Base-by-base conservation (phyloP, 2,888 invertebrate species). In the Leuctra nigra region DNA sequence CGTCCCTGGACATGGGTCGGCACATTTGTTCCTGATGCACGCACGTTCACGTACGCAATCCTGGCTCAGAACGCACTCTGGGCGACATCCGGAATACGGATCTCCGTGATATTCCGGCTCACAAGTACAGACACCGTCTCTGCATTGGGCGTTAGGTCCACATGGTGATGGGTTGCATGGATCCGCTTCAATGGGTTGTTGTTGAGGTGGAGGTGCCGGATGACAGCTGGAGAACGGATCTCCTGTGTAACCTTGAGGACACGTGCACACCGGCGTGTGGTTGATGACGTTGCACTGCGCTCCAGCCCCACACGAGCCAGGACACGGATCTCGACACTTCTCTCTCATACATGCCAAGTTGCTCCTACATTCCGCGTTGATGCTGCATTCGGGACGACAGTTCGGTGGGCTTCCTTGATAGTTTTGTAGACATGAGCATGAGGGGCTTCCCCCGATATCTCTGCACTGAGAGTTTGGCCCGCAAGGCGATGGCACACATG, bases 401-500 rank as follows among this genome's bases (percentile, higher is more conserved):
- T 82, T 83, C 4, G 82, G 82, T 9, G 82, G 75, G 55, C 78
- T 72, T 44, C 84, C 83, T 59, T 80, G 73, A 66, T 80, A 82
- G 63, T 77, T 77, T 46, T 76, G 71, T 53, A 76, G 66, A 61
- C 81, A 81, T 36, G 77, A 74, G 62, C 81, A 81, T 2, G 75
- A 73, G 4, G 79, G 76, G 41, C 69, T 68, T 39, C 75, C 75
- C 63, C 82, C 79, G 57, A 80, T 69, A 64, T 82, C 82, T 61
- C 80, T 82, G 68, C 88, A 89, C 67, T 82, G 78, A n/a, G 86
- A 79, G 70, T 85, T 82, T n/a, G 85, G 79, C 11, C 88, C 88
- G 68, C 88, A 88, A 18, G 87, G 87, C 62, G 82, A 84, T 47
- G 87, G 87, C 63, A 79, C 66, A 67, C 88, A 88, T 55, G 79